Evolutionary conservation across 2,113 vertebrate species (phyloP).

Genomic region (Beaufortia kweichowensis): DNA sequence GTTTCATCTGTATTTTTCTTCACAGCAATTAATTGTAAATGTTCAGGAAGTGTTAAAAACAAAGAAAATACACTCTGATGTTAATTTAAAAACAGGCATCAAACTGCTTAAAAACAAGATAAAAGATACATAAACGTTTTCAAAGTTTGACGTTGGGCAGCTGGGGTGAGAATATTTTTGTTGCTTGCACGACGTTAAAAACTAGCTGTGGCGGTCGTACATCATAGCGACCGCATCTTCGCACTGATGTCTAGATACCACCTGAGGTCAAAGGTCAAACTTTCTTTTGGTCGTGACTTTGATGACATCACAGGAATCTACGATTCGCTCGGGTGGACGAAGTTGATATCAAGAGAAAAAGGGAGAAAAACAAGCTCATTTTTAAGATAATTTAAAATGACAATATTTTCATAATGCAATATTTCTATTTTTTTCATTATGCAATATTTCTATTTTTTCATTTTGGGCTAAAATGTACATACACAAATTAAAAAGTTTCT

Average conservation of each 20-base stretch:
- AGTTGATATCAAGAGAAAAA: background rate
- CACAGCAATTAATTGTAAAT: background rate
- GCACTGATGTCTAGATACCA: background rate
- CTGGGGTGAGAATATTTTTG: background rate
- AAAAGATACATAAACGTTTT: background rate
- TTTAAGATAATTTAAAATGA: too few relatives aligned
- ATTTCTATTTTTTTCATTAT: background rate
- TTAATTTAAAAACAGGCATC: background rate
- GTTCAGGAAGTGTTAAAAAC: background rate
- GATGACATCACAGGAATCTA: background rate
- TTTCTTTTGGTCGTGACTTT: constrained; percentile 10
- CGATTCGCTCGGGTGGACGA: background rate
- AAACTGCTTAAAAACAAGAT: constrained; percentile 8
- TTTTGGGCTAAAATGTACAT: constrained; percentile 4
- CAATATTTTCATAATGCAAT: background rate
- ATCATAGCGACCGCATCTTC: background rate
- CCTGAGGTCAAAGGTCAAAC: constrained; percentile 7
- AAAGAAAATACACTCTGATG: background rate
- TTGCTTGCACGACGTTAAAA: background rate
- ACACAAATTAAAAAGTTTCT: too few relatives aligned
- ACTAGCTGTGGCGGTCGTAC: background rate
- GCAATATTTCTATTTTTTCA: background rate
- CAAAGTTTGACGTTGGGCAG: background rate
- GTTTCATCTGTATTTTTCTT: background rate
- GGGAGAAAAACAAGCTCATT: background rate